phyloP scores from a whole-genome alignment of 2,113 vertebrate genomes.

The Petrocephalus zakoni region DNA sequence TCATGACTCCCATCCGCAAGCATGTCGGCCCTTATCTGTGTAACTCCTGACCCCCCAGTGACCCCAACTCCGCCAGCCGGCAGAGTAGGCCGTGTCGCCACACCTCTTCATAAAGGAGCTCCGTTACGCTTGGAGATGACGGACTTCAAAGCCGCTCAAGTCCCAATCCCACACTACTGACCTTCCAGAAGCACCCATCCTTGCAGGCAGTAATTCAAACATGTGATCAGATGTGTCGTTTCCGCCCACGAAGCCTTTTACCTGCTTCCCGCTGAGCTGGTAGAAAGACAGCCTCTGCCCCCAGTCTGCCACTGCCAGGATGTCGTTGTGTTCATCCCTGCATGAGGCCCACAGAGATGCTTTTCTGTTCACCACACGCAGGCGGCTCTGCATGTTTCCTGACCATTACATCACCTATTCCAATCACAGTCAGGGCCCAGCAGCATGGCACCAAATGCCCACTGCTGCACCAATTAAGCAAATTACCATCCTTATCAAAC shows the following conservation, averaged over 20 bases:
- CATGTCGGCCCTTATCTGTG: not conserved
- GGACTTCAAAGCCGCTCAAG: not conserved
- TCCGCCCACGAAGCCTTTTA: conserved; percentile 41
- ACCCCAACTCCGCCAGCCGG: not conserved
- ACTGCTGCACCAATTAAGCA: not conserved
- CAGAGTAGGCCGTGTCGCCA: not conserved
- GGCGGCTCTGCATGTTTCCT: not conserved
- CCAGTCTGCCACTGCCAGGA: conserved; percentile 95
- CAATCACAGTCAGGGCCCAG: not conserved
- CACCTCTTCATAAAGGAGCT: not conserved
- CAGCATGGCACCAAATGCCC: not conserved
- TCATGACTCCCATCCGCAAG: not conserved
- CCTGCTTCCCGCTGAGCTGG: conserved; percentile 95
- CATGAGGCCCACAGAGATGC: conserved; percentile 28
- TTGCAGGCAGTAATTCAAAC: not conserved
- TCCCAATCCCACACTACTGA: not conserved
- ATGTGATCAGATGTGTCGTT: not conserved
- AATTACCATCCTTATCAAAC: not conserved
- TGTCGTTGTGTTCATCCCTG: conserved; percentile 93
- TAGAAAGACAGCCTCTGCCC: conserved; percentile 95
- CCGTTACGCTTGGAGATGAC: not conserved
- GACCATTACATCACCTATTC: not conserved
- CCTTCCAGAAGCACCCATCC: not conserved
- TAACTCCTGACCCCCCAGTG: not conserved
- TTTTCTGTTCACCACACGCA: not conserved